A percentile compares a stretch with the other conserved stretches of the same genome.
Evolutionary conservation across 2,797 vertebrate genomes (phyloP).

Genomic region (Bovichtus diacanthus): DNA sequence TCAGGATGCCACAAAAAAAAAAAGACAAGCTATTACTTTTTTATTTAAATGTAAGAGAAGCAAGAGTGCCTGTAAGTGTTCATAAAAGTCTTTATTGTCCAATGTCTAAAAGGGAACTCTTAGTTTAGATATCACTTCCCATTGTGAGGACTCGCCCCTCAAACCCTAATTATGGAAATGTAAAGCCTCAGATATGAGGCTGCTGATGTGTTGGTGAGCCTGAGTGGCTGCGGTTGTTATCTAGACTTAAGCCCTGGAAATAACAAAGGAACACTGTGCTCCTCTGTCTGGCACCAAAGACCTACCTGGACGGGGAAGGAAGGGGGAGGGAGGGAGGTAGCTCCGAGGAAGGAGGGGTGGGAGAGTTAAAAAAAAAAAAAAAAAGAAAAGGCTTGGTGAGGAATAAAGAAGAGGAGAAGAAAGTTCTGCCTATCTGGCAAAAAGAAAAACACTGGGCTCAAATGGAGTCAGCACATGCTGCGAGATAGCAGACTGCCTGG

Average conservation of each 20-base stretch:
- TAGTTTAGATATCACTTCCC: slow-evolving; percentile 28
- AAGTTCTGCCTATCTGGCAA: slow-evolving; percentile 43
- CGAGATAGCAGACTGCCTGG: slow-evolving; percentile 61
- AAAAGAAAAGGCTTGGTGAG: slow-evolving; percentile 1
- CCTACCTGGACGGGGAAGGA: slow-evolving; percentile 66
- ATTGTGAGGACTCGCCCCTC: slow-evolving; percentile 43
- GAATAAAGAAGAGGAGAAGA: slow-evolving; percentile 23
- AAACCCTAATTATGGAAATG: slow-evolving; percentile 59
- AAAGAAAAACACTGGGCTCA: slow-evolving; percentile 46
- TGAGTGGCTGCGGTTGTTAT: slow-evolving; percentile 67
- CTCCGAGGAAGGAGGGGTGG: slow-evolving; percentile 9
- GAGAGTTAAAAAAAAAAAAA: slow-evolving; percentile 12
- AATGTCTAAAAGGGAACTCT: slow-evolving; percentile 2
- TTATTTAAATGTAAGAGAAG: neutral
- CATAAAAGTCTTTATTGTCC: slow-evolving; percentile 28
- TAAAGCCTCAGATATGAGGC: slow-evolving; percentile 53
- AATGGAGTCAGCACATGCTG: slow-evolving; percentile 71
- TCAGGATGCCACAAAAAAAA: neutral
- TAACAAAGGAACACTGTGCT: slow-evolving; percentile 78
- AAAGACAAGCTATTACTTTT: neutral
- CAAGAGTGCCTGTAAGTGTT: neutral
- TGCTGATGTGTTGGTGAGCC: slow-evolving; percentile 58
- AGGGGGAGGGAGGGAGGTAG: slow-evolving; percentile 9
- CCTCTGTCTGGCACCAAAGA: slow-evolving; percentile 67
- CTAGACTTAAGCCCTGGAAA: slow-evolving; percentile 69